Conservation (phyloP, 2,797 vertebrate genomes). For the Clamator glandarius region DNA sequence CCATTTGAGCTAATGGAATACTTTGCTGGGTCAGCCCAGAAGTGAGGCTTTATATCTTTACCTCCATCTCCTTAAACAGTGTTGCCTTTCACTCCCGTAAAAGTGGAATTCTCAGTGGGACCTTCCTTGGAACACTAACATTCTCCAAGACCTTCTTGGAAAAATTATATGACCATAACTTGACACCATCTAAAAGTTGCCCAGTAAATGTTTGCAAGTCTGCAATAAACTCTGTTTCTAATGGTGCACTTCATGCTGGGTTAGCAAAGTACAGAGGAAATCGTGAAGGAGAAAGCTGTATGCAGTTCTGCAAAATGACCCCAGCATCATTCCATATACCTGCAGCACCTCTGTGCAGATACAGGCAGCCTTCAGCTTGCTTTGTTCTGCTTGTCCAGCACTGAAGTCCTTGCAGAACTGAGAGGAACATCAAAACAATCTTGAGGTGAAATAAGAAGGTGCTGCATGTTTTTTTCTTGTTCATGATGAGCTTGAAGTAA, state of each 20-base stretch:
- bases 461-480: background rate
- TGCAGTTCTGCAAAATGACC: background rate
- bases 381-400: background rate
- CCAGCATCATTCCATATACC: background rate
- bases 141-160: constrained; percentile 62
- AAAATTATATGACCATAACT: constrained; percentile 73
- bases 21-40: constrained; percentile 55
- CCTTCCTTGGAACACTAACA: constrained; percentile 52
- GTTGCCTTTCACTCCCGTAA: constrained; percentile 68
- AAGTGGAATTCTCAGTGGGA: constrained; percentile 65
- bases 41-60: constrained; percentile 39
- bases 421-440: rapidly evolving
- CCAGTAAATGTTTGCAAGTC: constrained; percentile 75
- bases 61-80: constrained; percentile 55
- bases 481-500: background rate
- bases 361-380: background rate
- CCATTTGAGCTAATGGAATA: constrained; percentile 49
- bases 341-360: background rate
- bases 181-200: constrained; percentile 71
- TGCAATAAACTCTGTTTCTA: constrained; percentile 72
- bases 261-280: constrained; percentile 71
- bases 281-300: constrained; percentile 27
- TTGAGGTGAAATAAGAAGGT: background rate
- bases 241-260: constrained; percentile 64
- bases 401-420: background rate